Percentiles rank a stretch among this genome's conserved stretches.
These are phyloP conservation scores for Watsonalla cultraria DNA, from an alignment of 2,888 invertebrate species.

Conservation along the genomic window DNA sequence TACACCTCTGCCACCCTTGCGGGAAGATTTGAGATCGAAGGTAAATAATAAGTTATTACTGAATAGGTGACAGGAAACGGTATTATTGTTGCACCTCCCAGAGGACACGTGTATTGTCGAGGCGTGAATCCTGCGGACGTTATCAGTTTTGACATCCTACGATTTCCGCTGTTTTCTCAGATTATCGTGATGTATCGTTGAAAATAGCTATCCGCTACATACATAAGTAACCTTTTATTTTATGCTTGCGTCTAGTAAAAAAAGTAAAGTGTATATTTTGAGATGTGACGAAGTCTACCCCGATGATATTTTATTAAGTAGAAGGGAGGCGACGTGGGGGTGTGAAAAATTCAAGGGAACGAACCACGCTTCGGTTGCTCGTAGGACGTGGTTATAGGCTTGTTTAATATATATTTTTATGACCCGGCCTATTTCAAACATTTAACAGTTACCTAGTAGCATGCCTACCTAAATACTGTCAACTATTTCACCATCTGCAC, in stretches of 20 bases:
- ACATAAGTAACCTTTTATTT: constrained; percentile 1
- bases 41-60: no score
- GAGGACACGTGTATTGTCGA: no score
- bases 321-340: constrained; percentile 33
- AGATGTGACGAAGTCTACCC: constrained; percentile 63
- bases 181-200: neutral
- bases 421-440: constrained; percentile 33
- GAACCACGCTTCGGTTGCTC: constrained; percentile 37
- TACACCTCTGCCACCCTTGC: no score
- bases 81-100: no score
- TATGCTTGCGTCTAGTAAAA: constrained; percentile 7
- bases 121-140: no score
- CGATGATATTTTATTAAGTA: constrained; percentile 65
- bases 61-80: no score
- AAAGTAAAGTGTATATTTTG: constrained; percentile 33
- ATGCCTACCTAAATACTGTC: constrained; percentile 7
- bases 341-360: constrained; percentile 61
- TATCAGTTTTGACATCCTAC: no score
- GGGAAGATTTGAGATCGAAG: no score
- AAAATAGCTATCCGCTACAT: neutral
- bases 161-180: no score
- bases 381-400: constrained; percentile 39
- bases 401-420: constrained; percentile 53
- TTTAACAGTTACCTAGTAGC: constrained; percentile 19
- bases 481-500: neutral